A percentile compares a stretch with the other conserved stretches of the same genome.
Evolutionary conservation across 2,797 vertebrate species (phyloP).

Genomic region (Varecia variegata): DNA sequence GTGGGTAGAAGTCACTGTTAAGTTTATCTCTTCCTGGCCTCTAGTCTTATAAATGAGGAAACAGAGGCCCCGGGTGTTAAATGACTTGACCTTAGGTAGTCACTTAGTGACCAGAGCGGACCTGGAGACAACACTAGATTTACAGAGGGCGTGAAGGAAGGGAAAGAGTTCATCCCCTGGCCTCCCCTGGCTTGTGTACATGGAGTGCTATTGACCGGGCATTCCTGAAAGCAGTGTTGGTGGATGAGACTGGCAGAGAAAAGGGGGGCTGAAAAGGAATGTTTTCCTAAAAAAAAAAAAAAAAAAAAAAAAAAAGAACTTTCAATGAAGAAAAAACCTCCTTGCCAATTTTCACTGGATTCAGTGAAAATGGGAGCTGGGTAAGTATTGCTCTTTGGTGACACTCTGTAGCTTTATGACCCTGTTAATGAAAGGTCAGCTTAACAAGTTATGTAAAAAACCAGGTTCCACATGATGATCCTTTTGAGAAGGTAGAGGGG

Average conservation of each 20-base stretch:
- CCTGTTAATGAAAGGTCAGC: background rate
- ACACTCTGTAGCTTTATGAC: background rate
- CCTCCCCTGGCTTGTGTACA: background rate
- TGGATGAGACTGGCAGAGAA: background rate
- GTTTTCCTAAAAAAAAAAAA: background rate
- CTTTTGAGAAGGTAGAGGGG: background rate
- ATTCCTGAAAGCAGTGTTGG: background rate
- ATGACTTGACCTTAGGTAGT: background rate
- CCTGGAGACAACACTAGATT: background rate
- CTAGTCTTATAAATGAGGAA: constrained; percentile 25
- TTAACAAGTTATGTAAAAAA: background rate
- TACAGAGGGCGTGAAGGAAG: background rate
- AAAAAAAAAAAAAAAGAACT: background rate
- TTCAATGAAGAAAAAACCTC: background rate
- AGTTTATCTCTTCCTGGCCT: background rate
- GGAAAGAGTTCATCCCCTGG: background rate
- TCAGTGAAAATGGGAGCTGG: background rate
- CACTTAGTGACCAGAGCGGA: background rate
- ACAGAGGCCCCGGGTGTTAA: background rate
- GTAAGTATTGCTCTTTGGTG: background rate
- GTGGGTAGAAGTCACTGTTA: background rate
- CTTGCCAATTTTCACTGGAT: background rate
- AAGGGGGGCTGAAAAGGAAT: background rate
- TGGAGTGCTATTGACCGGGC: background rate
- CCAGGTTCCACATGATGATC: background rate